These are phyloP conservation scores for Macrophya annulata DNA, from an alignment of 2,888 invertebrate species.

Conservation along the genomic window DNA sequence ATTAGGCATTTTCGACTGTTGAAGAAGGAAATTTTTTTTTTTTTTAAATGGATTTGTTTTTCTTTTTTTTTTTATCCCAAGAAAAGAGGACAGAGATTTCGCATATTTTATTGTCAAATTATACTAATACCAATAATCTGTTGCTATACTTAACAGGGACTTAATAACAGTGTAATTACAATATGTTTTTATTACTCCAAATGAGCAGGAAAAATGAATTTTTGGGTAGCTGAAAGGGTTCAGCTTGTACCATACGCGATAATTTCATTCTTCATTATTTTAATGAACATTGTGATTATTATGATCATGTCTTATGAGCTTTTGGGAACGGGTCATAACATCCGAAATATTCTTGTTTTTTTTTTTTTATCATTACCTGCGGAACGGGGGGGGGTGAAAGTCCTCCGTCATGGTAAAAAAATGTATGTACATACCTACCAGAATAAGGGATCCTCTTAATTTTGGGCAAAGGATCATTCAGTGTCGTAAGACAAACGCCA, in stretches of 20 bases:
- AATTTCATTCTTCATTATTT: slow-evolving; percentile 12
- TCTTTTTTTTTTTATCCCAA: not conserved
- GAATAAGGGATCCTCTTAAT: not conserved
- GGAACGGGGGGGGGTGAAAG: too few species aligned
- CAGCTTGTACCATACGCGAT: not conserved
- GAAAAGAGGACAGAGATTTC: too few species aligned
- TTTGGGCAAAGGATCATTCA: not conserved
- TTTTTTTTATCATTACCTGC: not conserved
- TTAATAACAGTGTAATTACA: not conserved
- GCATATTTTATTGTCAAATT: not conserved
- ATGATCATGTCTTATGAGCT: slow-evolving; percentile 1
- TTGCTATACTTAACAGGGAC: not conserved
- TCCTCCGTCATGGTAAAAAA: not conserved
- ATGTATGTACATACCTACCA: not conserved
- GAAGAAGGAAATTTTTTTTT: too few species aligned
- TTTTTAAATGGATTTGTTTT: too few species aligned
- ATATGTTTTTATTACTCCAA: slow-evolving; percentile 21
- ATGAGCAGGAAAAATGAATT: slow-evolving; percentile 9
- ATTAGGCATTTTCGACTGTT: not conserved
- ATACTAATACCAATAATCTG: not conserved
- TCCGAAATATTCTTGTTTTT: not conserved
- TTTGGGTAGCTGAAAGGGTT: not conserved
- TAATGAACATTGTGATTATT: slow-evolving; percentile 13
- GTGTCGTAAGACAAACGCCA: not conserved
- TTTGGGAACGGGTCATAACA: not conserved